Evolutionary conservation across 1,140 invertebrate species (phyloP).

Genomic region (Proales similis): DNA sequence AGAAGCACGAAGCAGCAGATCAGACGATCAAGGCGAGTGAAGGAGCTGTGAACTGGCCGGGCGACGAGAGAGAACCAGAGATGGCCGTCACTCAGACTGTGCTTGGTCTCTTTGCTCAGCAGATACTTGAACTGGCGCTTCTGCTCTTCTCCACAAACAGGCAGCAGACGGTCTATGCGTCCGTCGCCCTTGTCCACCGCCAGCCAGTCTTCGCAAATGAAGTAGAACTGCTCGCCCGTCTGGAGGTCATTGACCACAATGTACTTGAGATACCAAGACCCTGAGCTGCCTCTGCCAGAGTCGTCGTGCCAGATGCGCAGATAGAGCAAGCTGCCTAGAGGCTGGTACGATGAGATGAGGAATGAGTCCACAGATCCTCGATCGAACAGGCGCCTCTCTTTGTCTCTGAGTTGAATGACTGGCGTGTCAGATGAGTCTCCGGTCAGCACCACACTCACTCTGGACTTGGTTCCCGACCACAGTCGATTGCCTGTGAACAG

Average conservation of each 20-base stretch:
- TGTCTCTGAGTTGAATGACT: neutral
- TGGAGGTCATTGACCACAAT: conserved; percentile 50
- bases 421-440: conserved; percentile 29
- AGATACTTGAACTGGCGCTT: conserved; percentile 11
- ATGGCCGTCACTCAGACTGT: conserved; percentile 34
- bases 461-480: conserved; percentile 45
- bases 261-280: conserved; percentile 52
- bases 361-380: conserved; percentile 51
- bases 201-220: conserved; percentile 50
- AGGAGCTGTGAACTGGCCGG: conserved; percentile 1
- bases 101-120: conserved; percentile 14
- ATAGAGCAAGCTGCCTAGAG: conserved; percentile 47
- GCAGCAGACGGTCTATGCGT: conserved; percentile 50
- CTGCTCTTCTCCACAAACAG: conserved; percentile 7
- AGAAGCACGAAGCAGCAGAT: conserved; percentile 29
- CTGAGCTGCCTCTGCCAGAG: conserved; percentile 42
- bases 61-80: conserved; percentile 34
- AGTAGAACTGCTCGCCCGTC: conserved; percentile 50
- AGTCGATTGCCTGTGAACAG: conserved; percentile 55
- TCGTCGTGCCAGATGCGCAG: conserved; percentile 54
- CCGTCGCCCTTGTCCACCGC: conserved; percentile 52
- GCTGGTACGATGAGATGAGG: conserved; percentile 52
- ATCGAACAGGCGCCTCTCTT: conserved; percentile 38
- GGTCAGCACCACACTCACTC: conserved; percentile 37
- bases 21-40: conserved; percentile 17